phyloP scores from a whole-genome alignment of 2,113 vertebrate genomes.

The Hippolais icterina region DNA sequence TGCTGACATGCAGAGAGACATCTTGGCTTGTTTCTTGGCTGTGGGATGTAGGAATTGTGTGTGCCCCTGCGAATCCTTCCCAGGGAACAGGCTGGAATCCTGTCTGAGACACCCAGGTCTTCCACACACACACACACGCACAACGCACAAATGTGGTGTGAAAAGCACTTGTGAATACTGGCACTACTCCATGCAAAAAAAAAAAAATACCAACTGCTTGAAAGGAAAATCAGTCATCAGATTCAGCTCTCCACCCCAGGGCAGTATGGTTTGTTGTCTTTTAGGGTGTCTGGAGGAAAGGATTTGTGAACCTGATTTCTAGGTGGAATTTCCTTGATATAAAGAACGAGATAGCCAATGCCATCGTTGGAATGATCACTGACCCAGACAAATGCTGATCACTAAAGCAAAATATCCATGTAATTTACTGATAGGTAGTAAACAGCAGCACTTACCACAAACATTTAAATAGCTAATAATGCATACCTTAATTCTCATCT shows the following conservation, averaged over 20 bases:
- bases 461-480: constrained; percentile 68
- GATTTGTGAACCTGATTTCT: constrained; percentile 67
- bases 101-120: constrained; percentile 48
- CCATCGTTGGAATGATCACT: constrained; percentile 14
- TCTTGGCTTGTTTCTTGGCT: constrained; percentile 59
- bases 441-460: constrained; percentile 47
- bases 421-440: constrained; percentile 59
- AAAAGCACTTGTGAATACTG: constrained; percentile 71
- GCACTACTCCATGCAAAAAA: constrained; percentile 73
- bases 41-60: constrained; percentile 54
- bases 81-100: constrained; percentile 34
- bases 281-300: constrained; percentile 58
- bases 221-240: constrained; percentile 56
- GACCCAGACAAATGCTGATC: constrained; percentile 58
- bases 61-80: constrained; percentile 41
- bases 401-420: constrained; percentile 58
- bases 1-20: constrained; percentile 77
- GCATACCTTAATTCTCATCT: constrained; percentile 63
- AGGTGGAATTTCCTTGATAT: constrained; percentile 16
- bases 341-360: constrained; percentile 28
- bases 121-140: constrained; percentile 24
- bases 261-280: constrained; percentile 33
- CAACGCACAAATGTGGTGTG: constrained; percentile 67
- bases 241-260: constrained; percentile 59
- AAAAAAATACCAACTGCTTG: constrained; percentile 70